These are phyloP conservation scores for Galeopterus variegatus DNA, from an alignment of 2,113 vertebrate species.

Conservation along the genomic window DNA sequence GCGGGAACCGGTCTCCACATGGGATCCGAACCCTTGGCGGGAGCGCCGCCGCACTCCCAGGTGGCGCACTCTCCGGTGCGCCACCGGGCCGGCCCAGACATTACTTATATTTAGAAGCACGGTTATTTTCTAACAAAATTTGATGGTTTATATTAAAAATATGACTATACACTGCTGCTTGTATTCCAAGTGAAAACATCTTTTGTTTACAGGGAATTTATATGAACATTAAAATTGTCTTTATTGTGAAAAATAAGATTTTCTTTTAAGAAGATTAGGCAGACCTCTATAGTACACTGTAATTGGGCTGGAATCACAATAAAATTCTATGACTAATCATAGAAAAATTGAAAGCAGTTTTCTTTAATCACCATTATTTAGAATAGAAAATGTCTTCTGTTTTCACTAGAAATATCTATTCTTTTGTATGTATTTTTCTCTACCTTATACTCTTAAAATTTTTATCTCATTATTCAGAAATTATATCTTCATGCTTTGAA, in stretches of 20 bases:
- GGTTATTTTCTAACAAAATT: background rate
- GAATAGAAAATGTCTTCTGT: slow-evolving; percentile 48
- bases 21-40: too few relatives aligned
- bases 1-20: too few relatives aligned
- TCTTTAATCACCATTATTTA: slow-evolving; percentile 51
- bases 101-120: background rate
- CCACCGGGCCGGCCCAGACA: too few relatives aligned
- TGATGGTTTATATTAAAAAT: background rate
- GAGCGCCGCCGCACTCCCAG: too few relatives aligned
- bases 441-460: slow-evolving; percentile 34
- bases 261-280: background rate
- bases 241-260: background rate
- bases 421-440: slow-evolving; percentile 11
- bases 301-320: background rate
- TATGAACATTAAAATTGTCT: background rate
- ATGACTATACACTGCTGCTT: background rate
- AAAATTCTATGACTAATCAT: background rate
- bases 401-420: slow-evolving; percentile 42
- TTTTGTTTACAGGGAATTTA: background rate
- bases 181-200: background rate
- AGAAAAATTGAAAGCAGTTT: slow-evolving; percentile 52
- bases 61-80: too few relatives aligned
- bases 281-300: background rate
- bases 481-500: background rate
- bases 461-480: slow-evolving; percentile 60